A percentile compares a stretch with the other conserved stretches of the same genome.
These are phyloP conservation scores for Leptinotarsa texana DNA, from an alignment of 1,140 invertebrate species.

Conservation along the genomic window DNA sequence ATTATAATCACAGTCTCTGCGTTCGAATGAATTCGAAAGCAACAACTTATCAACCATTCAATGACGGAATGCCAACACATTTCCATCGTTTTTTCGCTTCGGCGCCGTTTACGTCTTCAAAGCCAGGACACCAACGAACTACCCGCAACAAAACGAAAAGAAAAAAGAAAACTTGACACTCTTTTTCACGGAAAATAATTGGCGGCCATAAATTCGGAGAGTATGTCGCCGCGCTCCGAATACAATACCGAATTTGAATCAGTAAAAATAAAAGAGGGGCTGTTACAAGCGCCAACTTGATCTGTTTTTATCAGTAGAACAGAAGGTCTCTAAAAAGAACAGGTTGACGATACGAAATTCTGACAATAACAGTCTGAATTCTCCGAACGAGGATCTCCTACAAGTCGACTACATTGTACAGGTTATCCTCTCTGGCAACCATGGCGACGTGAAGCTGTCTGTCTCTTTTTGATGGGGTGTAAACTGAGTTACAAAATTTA, in stretches of 20 bases:
- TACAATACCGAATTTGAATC: conserved; percentile 30
- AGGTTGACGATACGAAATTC: conserved; percentile 47
- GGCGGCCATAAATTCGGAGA: conserved; percentile 20
- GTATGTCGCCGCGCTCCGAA: conserved; percentile 16
- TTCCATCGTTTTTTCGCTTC: background rate
- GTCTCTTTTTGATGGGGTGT: conserved; percentile 14
- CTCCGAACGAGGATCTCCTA: conserved; percentile 53
- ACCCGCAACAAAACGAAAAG: conserved; percentile 17
- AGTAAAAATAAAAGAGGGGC: conserved; percentile 16
- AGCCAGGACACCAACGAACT: conserved; percentile 17
- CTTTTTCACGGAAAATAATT: conserved; percentile 15
- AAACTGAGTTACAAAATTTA: conserved; percentile 4
- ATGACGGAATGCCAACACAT: background rate
- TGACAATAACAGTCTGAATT: conserved; percentile 53
- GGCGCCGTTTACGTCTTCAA: background rate
- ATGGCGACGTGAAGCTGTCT: conserved; percentile 13
- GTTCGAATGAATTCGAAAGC: too few relatives aligned
- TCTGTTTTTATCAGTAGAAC: conserved; percentile 37
- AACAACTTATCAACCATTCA: too few relatives aligned
- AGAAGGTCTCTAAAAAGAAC: conserved; percentile 36
- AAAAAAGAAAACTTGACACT: conserved; percentile 14
- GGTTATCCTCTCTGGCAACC: conserved; percentile 40
- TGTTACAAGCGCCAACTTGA: conserved; percentile 27
- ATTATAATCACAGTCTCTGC: too few relatives aligned
- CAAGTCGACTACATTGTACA: conserved; percentile 50